phyloP scores from a whole-genome alignment of 2,888 invertebrate genomes.

The Caenorhabditis imperialis region DNA sequence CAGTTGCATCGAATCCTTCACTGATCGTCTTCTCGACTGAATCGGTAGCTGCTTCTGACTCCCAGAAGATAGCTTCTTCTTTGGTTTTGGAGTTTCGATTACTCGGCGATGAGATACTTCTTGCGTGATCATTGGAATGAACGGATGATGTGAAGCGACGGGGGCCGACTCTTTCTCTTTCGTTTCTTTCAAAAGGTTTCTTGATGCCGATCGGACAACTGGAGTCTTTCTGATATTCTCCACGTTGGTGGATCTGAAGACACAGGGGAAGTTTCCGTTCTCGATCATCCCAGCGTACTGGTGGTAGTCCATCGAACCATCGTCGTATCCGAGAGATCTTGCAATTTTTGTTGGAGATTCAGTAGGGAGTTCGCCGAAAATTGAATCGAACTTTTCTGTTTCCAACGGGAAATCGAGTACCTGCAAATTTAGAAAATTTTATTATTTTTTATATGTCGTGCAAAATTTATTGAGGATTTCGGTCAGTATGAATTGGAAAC shows the following conservation, averaged over 20 bases:
- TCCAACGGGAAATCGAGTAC: conserved; percentile 30
- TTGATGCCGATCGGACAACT: conserved; percentile 10
- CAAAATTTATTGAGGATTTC: too few relatives aligned
- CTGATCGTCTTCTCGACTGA: neutral
- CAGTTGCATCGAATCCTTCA: conserved; percentile 1
- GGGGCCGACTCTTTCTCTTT: conserved; percentile 4
- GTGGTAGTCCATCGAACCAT: conserved; percentile 37
- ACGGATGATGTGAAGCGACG: conserved; percentile 5
- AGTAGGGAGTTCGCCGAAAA: conserved; percentile 10
- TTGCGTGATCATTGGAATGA: neutral
- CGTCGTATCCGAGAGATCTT: conserved; percentile 3
- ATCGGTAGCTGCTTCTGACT: neutral
- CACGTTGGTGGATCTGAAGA: neutral
- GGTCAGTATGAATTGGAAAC: too few relatives aligned
- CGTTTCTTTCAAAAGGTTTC: conserved; percentile 28
- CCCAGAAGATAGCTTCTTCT: neutral
- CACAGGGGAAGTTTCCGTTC: conserved; percentile 1
- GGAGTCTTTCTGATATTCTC: conserved; percentile 7
- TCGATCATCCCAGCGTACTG: conserved; percentile 44
- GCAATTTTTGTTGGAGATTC: conserved; percentile 30
- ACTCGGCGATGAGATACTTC: neutral
- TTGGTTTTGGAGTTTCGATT: neutral
- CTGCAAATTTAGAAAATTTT: too few relatives aligned
- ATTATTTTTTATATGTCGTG: too few relatives aligned
- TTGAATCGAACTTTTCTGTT: conserved; percentile 5